A percentile compares a stretch with the other conserved stretches of the same genome.
Evolutionary conservation across 30 jellyfish, hydroid and myxozoan genomes (phyloP).

Genomic region (Hydractinia symbiolongicarpus): DNA sequence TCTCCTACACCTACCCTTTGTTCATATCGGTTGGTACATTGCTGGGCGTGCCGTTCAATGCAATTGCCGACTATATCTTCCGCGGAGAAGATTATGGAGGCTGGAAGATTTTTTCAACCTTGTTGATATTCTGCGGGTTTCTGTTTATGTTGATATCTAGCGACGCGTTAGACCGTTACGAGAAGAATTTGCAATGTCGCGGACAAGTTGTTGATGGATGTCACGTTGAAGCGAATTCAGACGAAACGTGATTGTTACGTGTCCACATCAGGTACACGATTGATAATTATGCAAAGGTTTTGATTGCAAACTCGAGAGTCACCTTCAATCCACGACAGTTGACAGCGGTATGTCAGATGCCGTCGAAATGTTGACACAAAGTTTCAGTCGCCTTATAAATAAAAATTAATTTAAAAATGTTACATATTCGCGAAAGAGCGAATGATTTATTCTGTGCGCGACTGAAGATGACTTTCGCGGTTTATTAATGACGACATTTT

Average conservation of each 20-base stretch:
- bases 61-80: slow-evolving; percentile 59
- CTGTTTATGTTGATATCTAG: slow-evolving; percentile 71
- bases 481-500: too few relatives aligned
- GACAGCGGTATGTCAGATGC: too few relatives aligned
- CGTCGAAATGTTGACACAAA: too few relatives aligned
- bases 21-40: slow-evolving; percentile 80
- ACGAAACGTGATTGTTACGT: not conserved
- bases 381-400: too few relatives aligned
- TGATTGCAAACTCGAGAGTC: not conserved
- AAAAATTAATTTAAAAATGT: too few relatives aligned
- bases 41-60: slow-evolving; percentile 86
- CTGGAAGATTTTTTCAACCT: slow-evolving; percentile 50
- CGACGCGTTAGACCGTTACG: slow-evolving; percentile 40
- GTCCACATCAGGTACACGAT: too few relatives aligned
- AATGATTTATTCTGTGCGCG: too few relatives aligned
- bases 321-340: not conserved
- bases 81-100: slow-evolving; percentile 50
- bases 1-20: slow-evolving; percentile 79
- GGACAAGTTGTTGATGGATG: too few relatives aligned
- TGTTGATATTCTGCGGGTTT: slow-evolving; percentile 69
- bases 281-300: not conserved
- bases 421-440: too few relatives aligned
- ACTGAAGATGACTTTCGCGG: too few relatives aligned
- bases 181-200: slow-evolving; percentile 36
- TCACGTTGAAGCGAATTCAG: not conserved